These are phyloP conservation scores for Zaprionus ornatus DNA, from an alignment of 1,140 invertebrate genomes.

Conservation along the genomic window DNA sequence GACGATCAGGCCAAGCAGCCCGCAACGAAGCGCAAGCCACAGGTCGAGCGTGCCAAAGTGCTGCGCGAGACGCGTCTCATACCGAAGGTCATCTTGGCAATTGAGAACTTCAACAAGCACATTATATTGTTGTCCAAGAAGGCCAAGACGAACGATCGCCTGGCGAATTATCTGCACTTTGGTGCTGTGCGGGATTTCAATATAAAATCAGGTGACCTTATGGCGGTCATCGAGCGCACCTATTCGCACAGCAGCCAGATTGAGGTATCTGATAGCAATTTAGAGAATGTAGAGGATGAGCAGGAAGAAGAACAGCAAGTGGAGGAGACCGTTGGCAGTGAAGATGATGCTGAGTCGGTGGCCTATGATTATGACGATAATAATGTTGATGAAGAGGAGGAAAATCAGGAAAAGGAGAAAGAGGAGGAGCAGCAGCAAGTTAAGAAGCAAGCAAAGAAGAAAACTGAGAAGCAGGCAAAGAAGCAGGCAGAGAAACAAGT, in stretches of 20 bases:
- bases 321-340: conserved; percentile 1
- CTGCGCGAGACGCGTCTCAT: conserved; percentile 86
- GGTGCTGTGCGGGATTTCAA: too few relatives aligned
- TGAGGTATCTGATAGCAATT: conserved; percentile 50
- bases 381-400: conserved; percentile 5
- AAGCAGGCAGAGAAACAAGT: too few relatives aligned
- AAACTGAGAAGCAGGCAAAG: too few relatives aligned
- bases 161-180: too few relatives aligned
- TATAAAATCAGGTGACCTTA: conserved; percentile 77
- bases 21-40: conserved; percentile 72
- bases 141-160: conserved; percentile 85
- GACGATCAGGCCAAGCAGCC: conserved; percentile 61
- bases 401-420: background rate
- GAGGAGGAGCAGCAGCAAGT: background rate
- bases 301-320: conserved; percentile 9
- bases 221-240: conserved; percentile 84
- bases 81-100: conserved; percentile 86
- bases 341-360: conserved; percentile 13
- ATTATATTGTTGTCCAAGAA: conserved; percentile 86
- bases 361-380: conserved; percentile 1
- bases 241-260: conserved; percentile 69
- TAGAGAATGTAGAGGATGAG: conserved; percentile 28
- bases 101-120: conserved; percentile 85
- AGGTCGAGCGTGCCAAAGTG: conserved; percentile 85
- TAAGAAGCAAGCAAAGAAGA: background rate